Base-by-base conservation (phyloP, 2,888 invertebrate species). In the Dynastes hyllus region DNA sequence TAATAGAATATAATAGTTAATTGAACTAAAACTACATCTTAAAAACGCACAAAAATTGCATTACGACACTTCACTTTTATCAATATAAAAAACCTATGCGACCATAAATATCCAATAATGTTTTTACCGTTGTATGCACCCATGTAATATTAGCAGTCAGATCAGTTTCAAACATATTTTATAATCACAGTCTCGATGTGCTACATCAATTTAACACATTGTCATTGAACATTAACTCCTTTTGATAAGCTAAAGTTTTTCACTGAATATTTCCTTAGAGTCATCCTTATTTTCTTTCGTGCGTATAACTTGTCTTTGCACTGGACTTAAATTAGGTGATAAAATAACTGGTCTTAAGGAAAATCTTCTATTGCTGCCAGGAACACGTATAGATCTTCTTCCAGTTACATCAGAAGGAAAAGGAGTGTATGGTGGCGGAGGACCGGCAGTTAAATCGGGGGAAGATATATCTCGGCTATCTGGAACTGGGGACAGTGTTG, bases 181-280 rank as follows among this genome's bases (percentile, higher is more conserved):
- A 8, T 45, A 45, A 45, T 45, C 45, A 45, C 22, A 55, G 55
- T 16, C n/a, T 55, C 55, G 55, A 16, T 6, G 13, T 16, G 55
- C 13, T 55, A 16, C 22, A 22, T 2, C 16, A 55, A n/a, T 3
- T 11, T 16, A 55, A n/a, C 55, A 8, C n/a, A n/a, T 16, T 55
- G n/a, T 55, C 22, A 1, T 16, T 55, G 55, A 55, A 55, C n/a
- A 55, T 16, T 55, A 13, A n/a, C 6, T 55, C n/a, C 0, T 16
- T 40, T 45, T 8, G 16, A 51, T 65, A 3, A 29, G 9, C 11
- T 67, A 82, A 16, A 80, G 69, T 77, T 87, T 90, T 80, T 91
- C 91, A 86, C 91, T 89, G 81, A 90, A 90, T 84, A 91, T 86
- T 83, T 91, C 91, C 63, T 90, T 91, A 81, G 91, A 85, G 85